Evolutionary conservation across 2,888 invertebrate species (phyloP).

Genomic region (Cyclophora punctaria): DNA sequence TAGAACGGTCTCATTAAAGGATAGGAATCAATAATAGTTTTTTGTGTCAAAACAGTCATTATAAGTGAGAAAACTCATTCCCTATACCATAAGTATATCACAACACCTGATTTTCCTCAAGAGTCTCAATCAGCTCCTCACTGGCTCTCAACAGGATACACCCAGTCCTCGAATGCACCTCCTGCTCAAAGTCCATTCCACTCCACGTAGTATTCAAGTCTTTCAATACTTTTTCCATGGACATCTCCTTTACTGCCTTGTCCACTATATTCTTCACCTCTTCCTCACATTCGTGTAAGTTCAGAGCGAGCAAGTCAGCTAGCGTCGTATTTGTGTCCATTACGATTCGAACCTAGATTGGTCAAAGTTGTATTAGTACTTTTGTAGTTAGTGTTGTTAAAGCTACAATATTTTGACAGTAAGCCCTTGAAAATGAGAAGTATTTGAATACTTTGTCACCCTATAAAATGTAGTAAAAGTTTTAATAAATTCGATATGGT

Average conservation of each 20-base stretch:
- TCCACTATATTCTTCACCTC: slow-evolving; percentile 98
- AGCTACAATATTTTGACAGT: too few species aligned
- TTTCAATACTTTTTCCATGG: slow-evolving; percentile 95
- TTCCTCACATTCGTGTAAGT: slow-evolving; percentile 97
- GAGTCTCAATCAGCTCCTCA: slow-evolving; percentile 96
- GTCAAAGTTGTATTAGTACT: too few species aligned
- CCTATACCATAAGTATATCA: too few species aligned
- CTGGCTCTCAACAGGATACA: slow-evolving; percentile 90
- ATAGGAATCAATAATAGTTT: too few species aligned
- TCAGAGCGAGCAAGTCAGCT: slow-evolving; percentile 91
- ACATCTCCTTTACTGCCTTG: slow-evolving; percentile 98
- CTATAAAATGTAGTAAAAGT: too few species aligned
- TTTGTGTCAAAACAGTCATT: too few species aligned
- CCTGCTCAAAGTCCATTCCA: slow-evolving; percentile 93
- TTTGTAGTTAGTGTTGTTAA: too few species aligned
- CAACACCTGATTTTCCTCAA: slow-evolving; percentile 95
- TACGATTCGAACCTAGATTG: slow-evolving; percentile 87
- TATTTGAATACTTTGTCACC: too few species aligned
- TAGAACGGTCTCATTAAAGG: too few species aligned
- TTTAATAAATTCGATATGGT: too few species aligned
- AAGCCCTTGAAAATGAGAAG: too few species aligned
- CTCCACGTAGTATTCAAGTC: slow-evolving; percentile 95
- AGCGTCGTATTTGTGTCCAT: slow-evolving; percentile 95
- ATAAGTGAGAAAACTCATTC: too few species aligned
- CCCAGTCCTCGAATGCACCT: slow-evolving; percentile 90